A percentile compares a stretch with the other conserved stretches of the same genome.
phyloP scores from a whole-genome alignment of 2,888 invertebrate genomes.

The Calliphora vomitoria region DNA sequence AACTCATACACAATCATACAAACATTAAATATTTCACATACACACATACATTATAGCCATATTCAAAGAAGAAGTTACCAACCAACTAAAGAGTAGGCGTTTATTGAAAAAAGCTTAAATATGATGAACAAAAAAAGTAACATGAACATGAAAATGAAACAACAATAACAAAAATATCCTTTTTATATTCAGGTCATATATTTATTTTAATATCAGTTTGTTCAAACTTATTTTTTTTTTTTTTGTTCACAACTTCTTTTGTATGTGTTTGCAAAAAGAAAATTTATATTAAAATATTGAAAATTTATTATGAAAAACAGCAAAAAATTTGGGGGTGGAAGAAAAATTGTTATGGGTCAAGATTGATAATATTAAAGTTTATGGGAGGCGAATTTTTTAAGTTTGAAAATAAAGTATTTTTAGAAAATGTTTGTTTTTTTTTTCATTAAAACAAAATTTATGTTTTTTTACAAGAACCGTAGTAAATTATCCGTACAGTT shows the following conservation, averaged over 20 bases:
- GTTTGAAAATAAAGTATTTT: too few relatives aligned
- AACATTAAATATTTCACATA: conserved; percentile 18
- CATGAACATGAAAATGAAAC: conserved; percentile 43
- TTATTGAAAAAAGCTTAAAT: conserved; percentile 66
- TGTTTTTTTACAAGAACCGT: too few relatives aligned
- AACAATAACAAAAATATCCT: conserved; percentile 52
- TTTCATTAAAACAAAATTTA: too few relatives aligned
- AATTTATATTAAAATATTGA: conserved; percentile 50
- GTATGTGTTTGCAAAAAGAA: conserved; percentile 11
- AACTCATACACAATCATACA: not conserved
- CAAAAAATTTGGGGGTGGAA: not conserved
- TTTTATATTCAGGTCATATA: conserved; percentile 59
- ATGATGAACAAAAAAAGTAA: conserved; percentile 34
- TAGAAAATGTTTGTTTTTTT: too few relatives aligned
- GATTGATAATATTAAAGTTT: conserved; percentile 52
- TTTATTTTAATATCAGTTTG: conserved; percentile 65
- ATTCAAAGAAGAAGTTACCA: conserved; percentile 45
- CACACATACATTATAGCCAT: not conserved
- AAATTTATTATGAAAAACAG: conserved; percentile 2
- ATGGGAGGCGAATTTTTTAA: not conserved
- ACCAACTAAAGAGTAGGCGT: conserved; percentile 66
- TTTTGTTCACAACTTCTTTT: not conserved
- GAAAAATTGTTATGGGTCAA: conserved; percentile 45
- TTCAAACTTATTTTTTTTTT: not conserved
- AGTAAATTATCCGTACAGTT: too few relatives aligned